Base-by-base conservation (phyloP, 2,797 vertebrate genomes). In the Spinibarbus caldwelli region DNA sequence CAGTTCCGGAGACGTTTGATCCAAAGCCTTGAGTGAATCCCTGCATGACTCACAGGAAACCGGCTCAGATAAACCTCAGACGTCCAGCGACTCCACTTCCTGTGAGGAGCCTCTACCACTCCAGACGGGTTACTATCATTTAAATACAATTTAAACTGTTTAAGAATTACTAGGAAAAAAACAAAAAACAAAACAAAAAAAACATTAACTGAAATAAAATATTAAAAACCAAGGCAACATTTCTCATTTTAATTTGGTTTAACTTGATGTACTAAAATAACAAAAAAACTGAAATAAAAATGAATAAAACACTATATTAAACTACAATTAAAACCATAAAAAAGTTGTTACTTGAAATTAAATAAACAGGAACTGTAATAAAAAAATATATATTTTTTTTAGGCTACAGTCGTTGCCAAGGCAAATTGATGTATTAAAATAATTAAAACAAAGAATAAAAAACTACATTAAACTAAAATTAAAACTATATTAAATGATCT, bases 11-110 rank as follows among this genome's bases (percentile, higher is more conserved):
- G 23, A 59, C 10, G 19, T 64, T 66, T 79, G 41, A 47, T 79
- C 57, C 7, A 3, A 54, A 54, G 52, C 7, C 52, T 54, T 0
- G 19, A 21, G 49, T 21, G n/a, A n/a, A n/a, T n/a, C n/a, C n/a
- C n/a, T n/a, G n/a, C n/a, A n/a, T n/a, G 77, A 64, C 38, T 79
- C 34, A 79, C 57, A 79, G 57, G 76, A 62, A 78, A 62, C 23
- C 54, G 12, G 11, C 0, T 19, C 54, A 17, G 54, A 78, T 78
- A 29, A 78, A 62, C 36, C 15, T 17, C 54, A 59, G 52, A n/a
- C n/a, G n/a, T n/a, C n/a, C n/a, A n/a, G n/a, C n/a, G n/a, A 78
- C 7, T 9, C 31, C 64, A 21, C 17, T 23, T 54, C 52, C 52
- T 54, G 52, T 23, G 34, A 36, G 36, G 4, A 19, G 17, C 41